Base-by-base conservation (phyloP, 1,140 invertebrate genomes). In the Calycopis cecrops region DNA sequence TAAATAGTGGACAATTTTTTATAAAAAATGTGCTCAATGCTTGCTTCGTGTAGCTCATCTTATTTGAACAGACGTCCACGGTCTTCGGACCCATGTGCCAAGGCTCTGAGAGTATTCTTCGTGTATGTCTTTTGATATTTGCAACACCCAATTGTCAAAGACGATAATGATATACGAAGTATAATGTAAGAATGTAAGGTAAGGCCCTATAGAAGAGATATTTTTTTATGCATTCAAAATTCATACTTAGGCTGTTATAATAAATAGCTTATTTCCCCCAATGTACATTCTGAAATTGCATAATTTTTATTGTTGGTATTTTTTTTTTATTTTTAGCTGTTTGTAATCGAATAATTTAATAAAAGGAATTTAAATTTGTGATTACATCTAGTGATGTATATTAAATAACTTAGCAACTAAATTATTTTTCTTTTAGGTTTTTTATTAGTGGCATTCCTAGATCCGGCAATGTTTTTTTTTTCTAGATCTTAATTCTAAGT, bases 211-310 rank as follows among this genome's bases (percentile, higher is more conserved):
- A 79, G 75, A 70, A 84, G 70, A 81, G 71, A 85, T 87, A 87
- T 87, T 87, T 87, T 87, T 87, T 87, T 87, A 87, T 76, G 73
- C 81, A 84, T 81, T 85, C 82, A 77, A 82, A 83, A 80, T 84
- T 81, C 75, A 63, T 81, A 81, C 65, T 68, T 70, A 75, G 62
- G 64, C 74, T 72, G 73, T 78, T 76, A 59, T 57, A 60, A 44
- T 62, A 49, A 44, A 62, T 60, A 56, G 62, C 48, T 63, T 67
- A 44, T 57, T 51, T 62, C 63, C 47, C 51, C 38, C 62, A 59
- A 55, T 74, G 70, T 76, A 76, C 63, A 68, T 71, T 79, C 60
- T 73, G 60, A 77, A 80, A 80, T 80, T 77, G 74, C 80, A 77
- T 85, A 79, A 83, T 80, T 76, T 71, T 85, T 83, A 73, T 80